These are phyloP conservation scores for Heteronetta atricapilla DNA, from an alignment of 2,113 vertebrate genomes.

Conservation along the genomic window DNA sequence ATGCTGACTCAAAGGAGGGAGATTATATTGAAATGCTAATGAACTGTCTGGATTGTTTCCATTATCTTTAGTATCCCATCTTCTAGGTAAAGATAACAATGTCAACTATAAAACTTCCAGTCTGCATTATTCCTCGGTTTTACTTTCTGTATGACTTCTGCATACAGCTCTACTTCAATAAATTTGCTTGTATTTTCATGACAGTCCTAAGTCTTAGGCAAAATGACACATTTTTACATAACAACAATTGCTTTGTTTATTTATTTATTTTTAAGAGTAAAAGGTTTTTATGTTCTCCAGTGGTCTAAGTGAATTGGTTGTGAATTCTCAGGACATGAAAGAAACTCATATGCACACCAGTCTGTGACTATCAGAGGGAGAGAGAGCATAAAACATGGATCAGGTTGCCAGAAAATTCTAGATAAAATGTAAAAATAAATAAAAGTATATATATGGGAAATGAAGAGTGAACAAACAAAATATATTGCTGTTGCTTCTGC, in stretches of 20 bases:
- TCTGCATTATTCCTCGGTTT: not conserved
- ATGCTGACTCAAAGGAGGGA: not conserved
- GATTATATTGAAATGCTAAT: not conserved
- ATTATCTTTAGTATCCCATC: not conserved
- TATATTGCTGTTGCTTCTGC: not conserved
- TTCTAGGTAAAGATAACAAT: not conserved
- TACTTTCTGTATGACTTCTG: not conserved
- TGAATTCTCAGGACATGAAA: not conserved
- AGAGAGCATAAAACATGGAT: not conserved
- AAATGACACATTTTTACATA: not conserved
- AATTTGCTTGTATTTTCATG: not conserved
- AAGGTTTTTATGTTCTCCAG: not conserved
- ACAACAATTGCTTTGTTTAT: fast-evolving
- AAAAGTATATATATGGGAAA: not conserved
- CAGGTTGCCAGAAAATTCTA: not conserved
- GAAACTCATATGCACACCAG: not conserved
- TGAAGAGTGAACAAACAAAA: conserved; percentile 18
- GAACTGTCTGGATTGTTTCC: not conserved
- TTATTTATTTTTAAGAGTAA: not conserved
- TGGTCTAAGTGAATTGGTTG: not conserved
- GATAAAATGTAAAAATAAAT: conserved; percentile 23
- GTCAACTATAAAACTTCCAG: not conserved
- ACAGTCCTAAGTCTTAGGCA: not conserved
- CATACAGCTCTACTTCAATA: not conserved
- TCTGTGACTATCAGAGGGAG: not conserved